Percentiles rank a stretch among this genome's conserved stretches.
phyloP scores from a whole-genome alignment of 92 coral and sea anemone genomes.

The Phenganax marumi region DNA sequence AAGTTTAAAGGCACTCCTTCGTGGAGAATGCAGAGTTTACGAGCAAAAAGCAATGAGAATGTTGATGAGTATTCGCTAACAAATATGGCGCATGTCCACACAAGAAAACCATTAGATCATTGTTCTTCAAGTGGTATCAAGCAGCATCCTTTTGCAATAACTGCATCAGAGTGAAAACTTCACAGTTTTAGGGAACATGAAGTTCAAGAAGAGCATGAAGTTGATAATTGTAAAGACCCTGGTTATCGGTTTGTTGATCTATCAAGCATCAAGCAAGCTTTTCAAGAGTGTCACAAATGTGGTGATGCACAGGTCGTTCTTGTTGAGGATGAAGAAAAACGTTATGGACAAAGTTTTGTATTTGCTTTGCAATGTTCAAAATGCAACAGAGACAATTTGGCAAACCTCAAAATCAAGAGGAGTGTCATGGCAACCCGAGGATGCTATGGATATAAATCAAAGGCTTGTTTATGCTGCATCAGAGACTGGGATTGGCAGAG shows the following conservation, averaged over 20 bases:
- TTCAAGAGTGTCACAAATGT: slow-evolving; percentile 48
- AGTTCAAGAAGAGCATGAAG: no score
- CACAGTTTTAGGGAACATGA: no score
- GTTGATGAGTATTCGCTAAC: no score
- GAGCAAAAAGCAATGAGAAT: no score
- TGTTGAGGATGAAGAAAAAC: slow-evolving; percentile 44
- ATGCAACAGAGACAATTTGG: slow-evolving; percentile 39
- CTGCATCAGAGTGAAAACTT: no score
- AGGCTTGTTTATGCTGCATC: slow-evolving; percentile 55
- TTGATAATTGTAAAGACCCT: slow-evolving; percentile 18
- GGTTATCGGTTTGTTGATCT: slow-evolving; percentile 54
- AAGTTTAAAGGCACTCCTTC: no score
- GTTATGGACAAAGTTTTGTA: slow-evolving; percentile 50
- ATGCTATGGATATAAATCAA: slow-evolving; percentile 52
- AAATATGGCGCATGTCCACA: no score
- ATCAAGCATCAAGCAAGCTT: slow-evolving; percentile 35
- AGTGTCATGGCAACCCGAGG: slow-evolving; percentile 40
- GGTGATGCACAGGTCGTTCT: slow-evolving; percentile 36
- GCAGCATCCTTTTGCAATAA: no score
- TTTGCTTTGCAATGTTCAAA: slow-evolving; percentile 47
- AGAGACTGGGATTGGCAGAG: slow-evolving; percentile 57
- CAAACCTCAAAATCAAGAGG: slow-evolving; percentile 48
- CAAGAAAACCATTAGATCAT: no score
- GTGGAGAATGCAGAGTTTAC: no score
- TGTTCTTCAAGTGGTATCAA: no score